A percentile compares a stretch with the other conserved stretches of the same genome.
Conservation (phyloP, 2,113 vertebrate genomes). For the Microcebus jonahi region DNA sequence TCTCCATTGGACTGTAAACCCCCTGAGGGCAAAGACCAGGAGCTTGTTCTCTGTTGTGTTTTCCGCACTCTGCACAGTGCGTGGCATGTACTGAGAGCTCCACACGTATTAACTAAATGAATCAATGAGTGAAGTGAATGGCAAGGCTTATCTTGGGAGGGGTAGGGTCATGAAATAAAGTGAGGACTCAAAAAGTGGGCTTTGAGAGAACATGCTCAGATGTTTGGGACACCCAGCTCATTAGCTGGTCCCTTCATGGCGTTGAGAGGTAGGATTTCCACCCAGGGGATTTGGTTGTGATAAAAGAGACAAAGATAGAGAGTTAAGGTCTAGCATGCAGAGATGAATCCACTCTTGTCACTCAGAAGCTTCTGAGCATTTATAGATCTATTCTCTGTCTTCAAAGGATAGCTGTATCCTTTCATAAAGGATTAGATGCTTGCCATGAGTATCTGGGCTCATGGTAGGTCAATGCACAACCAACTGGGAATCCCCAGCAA, state of each 20-base stretch:
- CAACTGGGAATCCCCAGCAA: neutral
- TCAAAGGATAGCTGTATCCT: constrained; percentile 25
- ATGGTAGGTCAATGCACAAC: neutral
- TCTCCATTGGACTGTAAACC: neutral
- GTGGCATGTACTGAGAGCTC: neutral
- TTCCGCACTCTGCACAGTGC: neutral
- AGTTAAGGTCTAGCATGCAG: constrained; percentile 34
- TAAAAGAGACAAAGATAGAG: constrained; percentile 25
- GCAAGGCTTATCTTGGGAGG: neutral
- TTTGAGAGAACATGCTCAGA: neutral
- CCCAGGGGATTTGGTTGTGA: neutral
- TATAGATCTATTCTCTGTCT: constrained; percentile 58
- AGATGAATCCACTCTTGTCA: constrained; percentile 46
- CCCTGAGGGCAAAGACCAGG: neutral
- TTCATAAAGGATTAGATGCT: constrained; percentile 56
- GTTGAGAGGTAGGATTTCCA: constrained; percentile 17
- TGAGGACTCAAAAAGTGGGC: neutral
- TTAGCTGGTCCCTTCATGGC: neutral
- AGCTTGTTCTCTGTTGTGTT: neutral
- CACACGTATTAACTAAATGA: neutral
- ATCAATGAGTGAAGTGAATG: neutral
- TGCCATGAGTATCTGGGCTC: constrained; percentile 26
- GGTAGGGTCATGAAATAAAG: neutral
- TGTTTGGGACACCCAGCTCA: constrained; percentile 7
- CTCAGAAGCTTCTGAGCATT: constrained; percentile 60